phyloP scores from a whole-genome alignment of 1,140 invertebrate genomes.

The Drosophila leontia region DNA sequence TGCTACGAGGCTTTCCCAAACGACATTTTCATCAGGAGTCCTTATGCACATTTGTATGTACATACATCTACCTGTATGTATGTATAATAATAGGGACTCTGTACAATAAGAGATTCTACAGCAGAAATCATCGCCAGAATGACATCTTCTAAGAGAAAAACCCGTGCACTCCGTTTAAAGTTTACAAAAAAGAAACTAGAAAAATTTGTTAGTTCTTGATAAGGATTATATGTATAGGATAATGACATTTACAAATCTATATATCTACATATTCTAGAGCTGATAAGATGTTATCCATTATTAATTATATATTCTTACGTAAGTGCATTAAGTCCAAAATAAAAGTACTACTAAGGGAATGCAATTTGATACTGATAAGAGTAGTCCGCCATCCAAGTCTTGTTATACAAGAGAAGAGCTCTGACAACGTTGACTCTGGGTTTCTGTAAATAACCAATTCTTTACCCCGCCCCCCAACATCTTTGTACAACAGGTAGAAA shows the following conservation, averaged over 20 bases:
- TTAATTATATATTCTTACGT: background rate
- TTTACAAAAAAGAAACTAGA: no score
- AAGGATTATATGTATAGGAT: no score
- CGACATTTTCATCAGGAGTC: background rate
- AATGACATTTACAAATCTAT: no score
- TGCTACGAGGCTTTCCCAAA: background rate
- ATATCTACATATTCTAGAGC: background rate
- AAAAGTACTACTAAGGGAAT: background rate
- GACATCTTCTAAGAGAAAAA: background rate
- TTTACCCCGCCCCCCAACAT: background rate
- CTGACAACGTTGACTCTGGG: background rate
- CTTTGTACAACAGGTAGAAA: constrained; percentile 53
- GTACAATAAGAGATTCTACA: background rate
- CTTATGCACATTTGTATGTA: no score
- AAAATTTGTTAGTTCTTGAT: no score
- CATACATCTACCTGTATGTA: no score
- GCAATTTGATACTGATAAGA: constrained; percentile 12
- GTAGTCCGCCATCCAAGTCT: constrained; percentile 6
- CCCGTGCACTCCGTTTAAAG: no score
- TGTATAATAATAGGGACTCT: background rate
- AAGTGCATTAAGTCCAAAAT: background rate
- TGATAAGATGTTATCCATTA: background rate
- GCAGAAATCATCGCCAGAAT: background rate
- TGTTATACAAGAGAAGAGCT: constrained; percentile 17
- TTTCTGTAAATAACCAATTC: constrained; percentile 1